Evolutionary conservation across 1,140 invertebrate species (phyloP), one percentile per base, ranked within the genome.

Genomic region (Amphibalanus amphitrite): DNA sequence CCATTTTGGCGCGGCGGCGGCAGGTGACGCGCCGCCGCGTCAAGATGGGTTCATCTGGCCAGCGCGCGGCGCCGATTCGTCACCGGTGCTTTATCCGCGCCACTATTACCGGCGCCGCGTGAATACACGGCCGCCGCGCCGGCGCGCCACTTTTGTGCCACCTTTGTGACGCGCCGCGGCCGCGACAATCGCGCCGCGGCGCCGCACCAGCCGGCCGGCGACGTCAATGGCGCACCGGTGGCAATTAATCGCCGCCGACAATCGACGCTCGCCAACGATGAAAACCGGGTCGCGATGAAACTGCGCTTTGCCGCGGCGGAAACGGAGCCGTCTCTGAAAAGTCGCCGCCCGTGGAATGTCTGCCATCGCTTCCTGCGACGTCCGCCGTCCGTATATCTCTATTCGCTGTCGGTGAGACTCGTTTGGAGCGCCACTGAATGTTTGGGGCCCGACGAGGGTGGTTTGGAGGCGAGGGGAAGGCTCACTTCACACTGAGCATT

Each of bases 1-100:
- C 47, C 47, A 59, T 59, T 59, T 59, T 59, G 47, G 47, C 47
- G 47, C 47, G 47, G 47, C 47, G 47, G 47, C 47, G 47, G 47
- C 47, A 38, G 13, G 47, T 23, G 47, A 20, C 47, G 33, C 47
- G 47, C 6, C 47, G 47, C 47, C 47, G 47, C 47, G 47, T 23
- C 47, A 59, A 59, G 47, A 59, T 59, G 47, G 47, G 47, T 59
- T 59, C 47, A 59, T 59, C 47, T 59, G 47, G 6, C 33, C 38
- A 17, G 47, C 47, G 47, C 13, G 1, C 6, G 6, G 47, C 47
- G 47, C 47, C 47, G 47, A 59, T 59, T 59, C 47, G 47, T 59
- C 47, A 59, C 47, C 47, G 23, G 6, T 20, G 47, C 47, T 59
- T 59, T 59, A 59, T 59, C 47, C 17, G 47, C 47, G 47, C 47